Evolutionary conservation across 2,888 invertebrate genomes (phyloP), one percentile per base, ranked within the genome.

Genomic region (Andrena praecox): DNA sequence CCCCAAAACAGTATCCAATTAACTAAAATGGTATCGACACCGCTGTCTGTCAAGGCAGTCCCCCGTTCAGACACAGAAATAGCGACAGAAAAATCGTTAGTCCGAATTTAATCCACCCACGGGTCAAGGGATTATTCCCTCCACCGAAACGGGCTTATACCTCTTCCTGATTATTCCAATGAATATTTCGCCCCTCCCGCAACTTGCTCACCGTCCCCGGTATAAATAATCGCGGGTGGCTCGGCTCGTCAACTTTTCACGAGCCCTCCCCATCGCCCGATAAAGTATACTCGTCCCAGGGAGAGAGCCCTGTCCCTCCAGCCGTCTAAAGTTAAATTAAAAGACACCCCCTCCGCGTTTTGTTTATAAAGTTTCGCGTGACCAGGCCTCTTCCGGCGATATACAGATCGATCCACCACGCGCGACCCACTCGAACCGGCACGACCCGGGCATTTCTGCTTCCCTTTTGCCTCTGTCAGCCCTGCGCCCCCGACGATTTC

Each of bases 201-300:
- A 52, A 64, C 48, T 42, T 35, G 54, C n/a, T 69, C 59, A 60
- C 54, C 59, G 64, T 59, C 64, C 52, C 33, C 42, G 60, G 48
- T 10, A 50, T 77, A 77, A 83, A 82, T 77, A 82, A 77, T 74
- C 74, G 71, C 42, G 35, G 54, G 52, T 42, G n/a, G 33, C 73
- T n/a, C 33, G 64, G 27, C 56, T 70, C 74, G 74, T 83, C 77
- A 77, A 83, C 78, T 84, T 78, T 82, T 70, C 69, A 78, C 78
- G 66, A 78, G 42, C 42, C 63, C 48, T 71, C 68, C 48, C 59
- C 33, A 52, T 54, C 60, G 54, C 62, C 42, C 59, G 75, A 69
- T 72, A 75, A 75, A 84, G 66, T 31, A 69, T 70, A 42, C 52
- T 54, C 62, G 2, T 20, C 29, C 24, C 16, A 52, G 59, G 74